phyloP scores from a whole-genome alignment of 2,113 vertebrate genomes.

The Irena cyanogastra region DNA sequence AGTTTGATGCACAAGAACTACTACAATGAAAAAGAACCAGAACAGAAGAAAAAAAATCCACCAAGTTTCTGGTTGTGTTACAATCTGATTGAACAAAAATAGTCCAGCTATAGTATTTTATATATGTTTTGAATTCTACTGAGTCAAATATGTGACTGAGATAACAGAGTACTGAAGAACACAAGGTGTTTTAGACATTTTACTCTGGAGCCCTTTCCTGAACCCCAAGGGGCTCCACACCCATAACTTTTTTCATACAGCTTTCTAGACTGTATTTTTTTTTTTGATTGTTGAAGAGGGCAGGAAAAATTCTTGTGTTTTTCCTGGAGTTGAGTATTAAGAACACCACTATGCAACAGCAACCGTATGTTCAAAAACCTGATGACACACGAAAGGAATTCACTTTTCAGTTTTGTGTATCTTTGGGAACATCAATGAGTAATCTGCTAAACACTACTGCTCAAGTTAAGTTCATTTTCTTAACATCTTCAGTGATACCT shows the following conservation, averaged over 20 bases:
- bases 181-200: not conserved
- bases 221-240: not conserved
- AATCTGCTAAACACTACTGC: not conserved
- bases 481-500: not conserved
- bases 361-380: not conserved
- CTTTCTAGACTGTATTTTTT: not conserved
- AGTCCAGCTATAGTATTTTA: not conserved
- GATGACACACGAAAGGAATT: not conserved
- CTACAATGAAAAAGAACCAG: not conserved
- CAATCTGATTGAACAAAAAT: not conserved
- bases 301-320: not conserved
- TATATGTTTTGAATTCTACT: not conserved
- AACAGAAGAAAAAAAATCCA: not conserved
- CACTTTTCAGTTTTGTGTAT: not conserved
- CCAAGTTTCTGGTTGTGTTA: not conserved
- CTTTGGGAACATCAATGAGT: not conserved
- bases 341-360: not conserved
- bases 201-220: not conserved
- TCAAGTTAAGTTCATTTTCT: not conserved
- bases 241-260: rapidly evolving
- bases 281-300: not conserved
- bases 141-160: not conserved
- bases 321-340: not conserved
- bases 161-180: not conserved
- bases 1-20: not conserved